These are phyloP conservation scores for Cotesia typhae DNA, from an alignment of 1,140 invertebrate genomes.

Conservation along the genomic window DNA sequence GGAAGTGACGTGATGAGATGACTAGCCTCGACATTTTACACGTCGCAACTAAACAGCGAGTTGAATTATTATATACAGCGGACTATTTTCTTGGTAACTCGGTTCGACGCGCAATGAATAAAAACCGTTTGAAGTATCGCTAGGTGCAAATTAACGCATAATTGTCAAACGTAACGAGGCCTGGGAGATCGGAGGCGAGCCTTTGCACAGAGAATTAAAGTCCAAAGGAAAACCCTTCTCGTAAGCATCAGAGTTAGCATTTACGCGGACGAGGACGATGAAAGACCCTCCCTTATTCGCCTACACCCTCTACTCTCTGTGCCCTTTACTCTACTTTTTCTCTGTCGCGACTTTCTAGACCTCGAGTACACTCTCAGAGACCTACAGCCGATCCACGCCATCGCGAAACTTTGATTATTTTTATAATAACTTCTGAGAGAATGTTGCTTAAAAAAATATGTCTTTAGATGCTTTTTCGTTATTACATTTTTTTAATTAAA, in stretches of 20 bases:
- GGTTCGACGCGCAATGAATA: conserved; percentile 64
- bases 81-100: conserved; percentile 51
- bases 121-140: conserved; percentile 67
- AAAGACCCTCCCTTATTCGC: no score
- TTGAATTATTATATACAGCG: background rate
- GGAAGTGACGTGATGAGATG: conserved; percentile 27
- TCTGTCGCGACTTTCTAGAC: no score
- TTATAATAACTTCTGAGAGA: conserved; percentile 59
- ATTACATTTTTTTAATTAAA: background rate
- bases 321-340: conserved; percentile 31
- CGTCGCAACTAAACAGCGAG: conserved; percentile 11
- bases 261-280: background rate
- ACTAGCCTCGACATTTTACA: conserved; percentile 45
- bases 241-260: conserved; percentile 11
- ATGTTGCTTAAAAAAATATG: conserved; percentile 19
- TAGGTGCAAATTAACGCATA: conserved; percentile 66
- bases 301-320: conserved; percentile 37
- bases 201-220: conserved; percentile 18
- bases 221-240: conserved; percentile 37
- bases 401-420: conserved; percentile 64
- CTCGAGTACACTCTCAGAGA: conserved; percentile 30
- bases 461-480: conserved; percentile 7
- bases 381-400: conserved; percentile 36
- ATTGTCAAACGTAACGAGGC: conserved; percentile 66
- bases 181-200: conserved; percentile 35